A percentile compares a stretch with the other conserved stretches of the same genome.
These are phyloP conservation scores for Erpobdella octoculata DNA, from an alignment of 2,888 invertebrate species.

Conservation along the genomic window DNA sequence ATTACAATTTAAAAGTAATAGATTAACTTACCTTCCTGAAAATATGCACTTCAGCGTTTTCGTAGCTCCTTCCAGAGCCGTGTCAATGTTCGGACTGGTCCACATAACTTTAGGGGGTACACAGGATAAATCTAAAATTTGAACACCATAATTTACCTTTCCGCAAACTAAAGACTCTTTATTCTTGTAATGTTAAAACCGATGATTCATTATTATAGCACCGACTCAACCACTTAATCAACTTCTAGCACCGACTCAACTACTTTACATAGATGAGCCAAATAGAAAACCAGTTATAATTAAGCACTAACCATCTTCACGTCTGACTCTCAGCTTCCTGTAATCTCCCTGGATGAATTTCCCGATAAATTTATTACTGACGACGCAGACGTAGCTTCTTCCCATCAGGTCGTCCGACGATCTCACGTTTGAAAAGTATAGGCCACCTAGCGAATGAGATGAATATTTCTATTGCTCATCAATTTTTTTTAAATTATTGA, in stretches of 20 bases:
- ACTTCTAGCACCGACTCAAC: neutral
- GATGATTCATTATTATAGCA: neutral
- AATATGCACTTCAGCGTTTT: constrained; percentile 32
- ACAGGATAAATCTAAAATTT: too few species aligned
- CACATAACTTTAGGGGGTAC: constrained; percentile 5
- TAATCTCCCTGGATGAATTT: constrained; percentile 1
- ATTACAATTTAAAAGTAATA: too few species aligned
- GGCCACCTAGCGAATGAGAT: constrained; percentile 24
- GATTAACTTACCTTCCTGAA: constrained; percentile 31
- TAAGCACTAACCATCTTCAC: neutral
- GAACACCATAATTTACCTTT: neutral
- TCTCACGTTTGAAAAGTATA: constrained; percentile 31
- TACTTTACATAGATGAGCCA: neutral
- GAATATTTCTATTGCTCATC: too few species aligned
- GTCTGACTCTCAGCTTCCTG: neutral
- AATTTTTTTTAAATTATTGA: too few species aligned
- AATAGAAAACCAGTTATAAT: neutral
- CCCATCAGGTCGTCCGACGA: constrained; percentile 21
- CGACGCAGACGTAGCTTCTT: constrained; percentile 31
- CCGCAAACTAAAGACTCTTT: neutral
- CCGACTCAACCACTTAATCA: neutral
- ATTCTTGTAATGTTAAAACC: neutral
- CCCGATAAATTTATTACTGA: constrained; percentile 18
- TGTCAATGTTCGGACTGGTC: neutral
- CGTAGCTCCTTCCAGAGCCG: constrained; percentile 25